Base-by-base conservation (phyloP, 2,888 invertebrate species). In the Anticlea derivata region DNA sequence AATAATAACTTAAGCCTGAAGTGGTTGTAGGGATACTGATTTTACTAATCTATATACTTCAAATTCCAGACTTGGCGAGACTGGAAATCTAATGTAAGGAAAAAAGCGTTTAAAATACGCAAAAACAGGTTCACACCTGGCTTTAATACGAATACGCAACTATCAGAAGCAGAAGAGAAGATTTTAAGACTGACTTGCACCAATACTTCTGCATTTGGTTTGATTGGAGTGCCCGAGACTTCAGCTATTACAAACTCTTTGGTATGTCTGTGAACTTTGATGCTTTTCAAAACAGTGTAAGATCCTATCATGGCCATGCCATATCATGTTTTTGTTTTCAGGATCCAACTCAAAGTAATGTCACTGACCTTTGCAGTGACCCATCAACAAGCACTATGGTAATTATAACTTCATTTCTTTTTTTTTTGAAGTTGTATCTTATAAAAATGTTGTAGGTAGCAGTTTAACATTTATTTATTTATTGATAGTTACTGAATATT, bases 41-140 rank as follows among this genome's bases (percentile, higher is more conserved):
- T 17, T 17, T 13, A n/a, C 1, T 27, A 27, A 8, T 6, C 6
- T 38, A 7, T 1, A 10, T 45, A 24, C 7, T 24, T 22, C 5
- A 11, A 24, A 39, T 58, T 55, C 37, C 53, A 82, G 82, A 80
- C 82, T 12, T 82, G 82, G 82, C 68, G 82, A 46, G 81, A 82
- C 51, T 82, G 81, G 82, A 82, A 82, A 66, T 82, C 82, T 23
- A 82, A 82, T 75, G 82, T 82, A 0, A 82, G 75, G 62, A 82
- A 82, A 66, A 82, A 82, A 55, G 82, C 82, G 2, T 80, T 82
- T 41, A 82, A 79, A 67, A 80, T 82, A 51, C 64, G 82, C 1
- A 82, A 80, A 51, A 81, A 74, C 38, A 68, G 76, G 13, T 82
- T 81, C 30, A 78, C 80, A 26, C 75, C 82, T 1, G 80, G 80